Evolutionary conservation across 2,888 invertebrate genomes (phyloP).

Genomic region (Agrochola macilenta): DNA sequence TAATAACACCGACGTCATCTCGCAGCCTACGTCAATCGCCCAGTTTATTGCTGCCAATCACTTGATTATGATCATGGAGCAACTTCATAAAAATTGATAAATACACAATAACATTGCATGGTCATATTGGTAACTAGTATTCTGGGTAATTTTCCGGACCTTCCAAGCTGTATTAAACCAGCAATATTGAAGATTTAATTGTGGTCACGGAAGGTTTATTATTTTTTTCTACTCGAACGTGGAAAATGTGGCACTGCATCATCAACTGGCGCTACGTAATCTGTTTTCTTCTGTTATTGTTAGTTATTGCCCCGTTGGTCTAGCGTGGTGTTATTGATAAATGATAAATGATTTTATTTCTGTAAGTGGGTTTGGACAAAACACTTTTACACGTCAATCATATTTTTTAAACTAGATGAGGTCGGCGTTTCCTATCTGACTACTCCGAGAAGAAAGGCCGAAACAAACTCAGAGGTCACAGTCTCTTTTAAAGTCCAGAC

Average conservation of each 20-base stretch:
- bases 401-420: too few relatives aligned
- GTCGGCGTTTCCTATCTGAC: too few relatives aligned
- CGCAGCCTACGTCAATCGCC: conserved; percentile 22
- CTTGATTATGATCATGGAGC: conserved; percentile 30
- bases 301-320: too few relatives aligned
- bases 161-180: conserved; percentile 8
- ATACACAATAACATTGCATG: conserved; percentile 39
- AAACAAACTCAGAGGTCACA: too few relatives aligned
- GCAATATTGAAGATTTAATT: conserved; percentile 33
- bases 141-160: conserved; percentile 37
- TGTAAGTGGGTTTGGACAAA: too few relatives aligned
- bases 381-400: too few relatives aligned
- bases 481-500: too few relatives aligned
- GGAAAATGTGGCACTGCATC: neutral
- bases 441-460: too few relatives aligned
- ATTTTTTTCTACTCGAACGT: conserved; percentile 13
- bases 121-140: conserved; percentile 6
- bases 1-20: conserved; percentile 29
- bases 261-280: conserved; percentile 2
- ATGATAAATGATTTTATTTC: too few relatives aligned
- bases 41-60: conserved; percentile 11
- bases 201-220: conserved; percentile 2
- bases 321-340: too few relatives aligned
- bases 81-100: conserved; percentile 46
- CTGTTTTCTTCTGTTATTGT: neutral